phyloP scores from a whole-genome alignment of 35 echinoderm and acorn worm genomes.

The Heliocidaris tuberculata region DNA sequence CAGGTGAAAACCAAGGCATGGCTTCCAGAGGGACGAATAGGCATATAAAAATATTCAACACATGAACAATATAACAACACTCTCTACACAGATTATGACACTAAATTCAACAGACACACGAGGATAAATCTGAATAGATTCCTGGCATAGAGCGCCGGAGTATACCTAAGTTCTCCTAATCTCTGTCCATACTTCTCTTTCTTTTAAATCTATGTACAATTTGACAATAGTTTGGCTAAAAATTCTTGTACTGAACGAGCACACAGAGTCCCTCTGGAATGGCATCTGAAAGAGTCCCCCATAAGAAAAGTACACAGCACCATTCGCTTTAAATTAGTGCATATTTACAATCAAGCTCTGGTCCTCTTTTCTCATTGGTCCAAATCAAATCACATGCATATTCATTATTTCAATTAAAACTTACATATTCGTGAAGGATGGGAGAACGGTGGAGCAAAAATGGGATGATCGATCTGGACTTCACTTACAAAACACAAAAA shows the following conservation, averaged over 20 bases:
- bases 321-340: constrained; percentile 42
- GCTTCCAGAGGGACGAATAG: constrained; percentile 34
- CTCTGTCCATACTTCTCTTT: not conserved
- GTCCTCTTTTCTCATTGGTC: constrained; percentile 37
- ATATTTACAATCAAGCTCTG: constrained; percentile 48
- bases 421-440: constrained; percentile 32
- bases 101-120: not conserved
- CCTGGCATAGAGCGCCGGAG: not conserved
- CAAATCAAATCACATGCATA: constrained; percentile 34
- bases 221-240: constrained; percentile 30
- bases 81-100: constrained; percentile 38
- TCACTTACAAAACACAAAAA: not conserved
- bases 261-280: constrained; percentile 14
- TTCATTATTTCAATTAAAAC: constrained; percentile 34
- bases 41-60: constrained; percentile 41
- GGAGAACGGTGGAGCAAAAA: not conserved
- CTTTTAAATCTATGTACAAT: constrained; percentile 49
- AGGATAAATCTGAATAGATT: not conserved
- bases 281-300: not conserved
- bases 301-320: constrained; percentile 24
- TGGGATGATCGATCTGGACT: constrained; percentile 4
- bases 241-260: constrained; percentile 27
- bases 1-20: not conserved
- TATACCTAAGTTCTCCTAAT: not conserved
- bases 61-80: constrained; percentile 24